Evolutionary conservation across 2,888 invertebrate species (phyloP), one percentile per base, ranked within the genome.

Genomic region (Cancer borealis): DNA sequence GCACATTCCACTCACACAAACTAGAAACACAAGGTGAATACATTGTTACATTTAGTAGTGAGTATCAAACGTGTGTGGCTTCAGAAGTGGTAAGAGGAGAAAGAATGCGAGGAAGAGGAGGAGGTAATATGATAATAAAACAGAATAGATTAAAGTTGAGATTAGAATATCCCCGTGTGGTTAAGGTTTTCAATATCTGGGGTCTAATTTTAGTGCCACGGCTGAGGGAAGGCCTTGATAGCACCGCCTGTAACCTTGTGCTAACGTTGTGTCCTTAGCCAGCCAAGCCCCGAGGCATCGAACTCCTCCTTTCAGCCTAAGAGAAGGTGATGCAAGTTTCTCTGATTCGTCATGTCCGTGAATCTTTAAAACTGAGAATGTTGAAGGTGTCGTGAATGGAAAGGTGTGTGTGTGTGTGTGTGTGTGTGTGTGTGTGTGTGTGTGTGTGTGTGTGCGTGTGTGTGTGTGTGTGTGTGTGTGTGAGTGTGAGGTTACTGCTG

Each of bases 381-480:
- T 54, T 54, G 54, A 54, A 54, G 54, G 54, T 54, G 54, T 17
- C 54, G 14, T 54, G 54, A 54, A 54, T 14, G 54, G 54, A 14
- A 54, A 54, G 54, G 12, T 14, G 0, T 26, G 30, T 84, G 39
- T 39, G 84, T 39, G 84, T 84, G 84, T 84, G 84, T 84, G 84
- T 39, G 73, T 73, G 73, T 47, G 49, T 17, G 47, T 49, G 26
- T 47, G 26, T n/a, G 47, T 89, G 47, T 45, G 49, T 89, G 47
- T 89, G 47, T 89, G 89, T 47, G 47, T 47, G 89, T 47, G 47
- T 88, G 89, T 21, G 47, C 8, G 47, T 47, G 89, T 47, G 89
- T 89, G 49, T 89, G 89, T 89, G 90, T 90, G 90, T 90, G 90
- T 90, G 90, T 90, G 90, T 90, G 47, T 89, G 89, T 47, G 47